Conservation (phyloP, 1,140 invertebrate species). For the Bicyclus anynana region DNA sequence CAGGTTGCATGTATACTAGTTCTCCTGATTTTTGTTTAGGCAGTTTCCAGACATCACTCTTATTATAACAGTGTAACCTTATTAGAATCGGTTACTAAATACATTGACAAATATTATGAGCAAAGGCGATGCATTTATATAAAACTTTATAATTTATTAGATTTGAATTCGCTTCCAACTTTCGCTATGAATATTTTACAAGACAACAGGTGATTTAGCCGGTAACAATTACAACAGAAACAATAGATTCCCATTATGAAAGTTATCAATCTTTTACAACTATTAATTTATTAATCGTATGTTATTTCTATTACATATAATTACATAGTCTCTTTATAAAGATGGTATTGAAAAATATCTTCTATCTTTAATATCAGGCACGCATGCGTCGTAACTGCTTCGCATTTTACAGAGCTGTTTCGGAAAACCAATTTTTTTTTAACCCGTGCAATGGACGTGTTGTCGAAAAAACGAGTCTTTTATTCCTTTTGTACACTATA, state of each 20-base stretch:
- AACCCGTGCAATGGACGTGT: slow-evolving; percentile 60
- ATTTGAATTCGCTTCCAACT: slow-evolving; percentile 12
- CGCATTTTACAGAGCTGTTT: slow-evolving; percentile 46
- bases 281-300: slow-evolving; percentile 24
- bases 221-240: slow-evolving; percentile 26
- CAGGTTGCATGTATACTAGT: too few relatives aligned
- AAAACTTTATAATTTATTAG: slow-evolving; percentile 11
- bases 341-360: slow-evolving; percentile 65
- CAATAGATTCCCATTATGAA: slow-evolving; percentile 22
- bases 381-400: slow-evolving; percentile 45
- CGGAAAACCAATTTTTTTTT: slow-evolving; percentile 43
- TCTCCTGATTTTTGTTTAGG: slow-evolving; percentile 11
- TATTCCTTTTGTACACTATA: slow-evolving; percentile 48
- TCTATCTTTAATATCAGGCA: slow-evolving; percentile 61
- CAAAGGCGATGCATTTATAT: slow-evolving; percentile 11
- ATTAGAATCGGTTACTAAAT: background rate
- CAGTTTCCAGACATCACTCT: slow-evolving; percentile 12
- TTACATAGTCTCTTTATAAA: slow-evolving; percentile 38
- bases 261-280: slow-evolving; percentile 24
- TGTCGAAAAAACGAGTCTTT: slow-evolving; percentile 44
- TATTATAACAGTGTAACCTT: slow-evolving; percentile 4
- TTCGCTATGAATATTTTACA: slow-evolving; percentile 16
- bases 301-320: slow-evolving; percentile 33
- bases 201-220: slow-evolving; percentile 16
- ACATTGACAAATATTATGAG: background rate